Evolutionary conservation across 2,888 invertebrate species (phyloP), one percentile per base, ranked within the genome.

Genomic region (Patella caerulea): DNA sequence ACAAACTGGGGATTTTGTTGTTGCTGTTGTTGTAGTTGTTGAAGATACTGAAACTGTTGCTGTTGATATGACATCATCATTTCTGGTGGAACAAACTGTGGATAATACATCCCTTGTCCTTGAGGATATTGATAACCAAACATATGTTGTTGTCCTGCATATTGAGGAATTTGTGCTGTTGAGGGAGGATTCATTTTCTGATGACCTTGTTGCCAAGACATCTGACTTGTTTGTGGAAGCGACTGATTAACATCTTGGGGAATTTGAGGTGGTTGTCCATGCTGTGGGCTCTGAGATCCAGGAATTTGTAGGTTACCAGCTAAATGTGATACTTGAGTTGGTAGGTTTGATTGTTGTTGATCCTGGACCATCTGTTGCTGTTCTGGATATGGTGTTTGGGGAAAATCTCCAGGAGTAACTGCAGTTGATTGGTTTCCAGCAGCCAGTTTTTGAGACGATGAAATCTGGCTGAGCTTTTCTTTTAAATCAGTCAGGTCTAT

Each of bases 401-500:
- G 76, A 55, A 71, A n/a, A 53, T 77, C 79, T 72, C 74, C 75
- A 19, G 78, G 56, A 2, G 78, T 69, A 14, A 71, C 78, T 52
- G 79, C 55, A n/a, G 74, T 79, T 24, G 76, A 54, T 9, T 70
- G 74, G 45, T 71, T 70, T 7, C 75, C 79, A n/a, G 76, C 72
- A 53, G 81, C 76, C 45, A 70, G 72, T 59, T 82, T 82, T 19
- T 81, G 81, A n/a, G 83, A 75, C n/a, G 79, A 71, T 34, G 86
- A 86, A 34, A 87, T 75, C 75, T 85, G 86, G 71, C 77, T 83
- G 34, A 89, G 78, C 74, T 88, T 88, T 72, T 88, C 87, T 72
- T 86, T 84, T 34, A 89, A 79, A 78, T 88, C 88, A 81, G 83
- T 85, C 24, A 89, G 85, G 78, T 89, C 87, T 29, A 89, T 84